phyloP scores from a whole-genome alignment of 2,797 vertebrate genomes.

The Prunella strophiata region DNA sequence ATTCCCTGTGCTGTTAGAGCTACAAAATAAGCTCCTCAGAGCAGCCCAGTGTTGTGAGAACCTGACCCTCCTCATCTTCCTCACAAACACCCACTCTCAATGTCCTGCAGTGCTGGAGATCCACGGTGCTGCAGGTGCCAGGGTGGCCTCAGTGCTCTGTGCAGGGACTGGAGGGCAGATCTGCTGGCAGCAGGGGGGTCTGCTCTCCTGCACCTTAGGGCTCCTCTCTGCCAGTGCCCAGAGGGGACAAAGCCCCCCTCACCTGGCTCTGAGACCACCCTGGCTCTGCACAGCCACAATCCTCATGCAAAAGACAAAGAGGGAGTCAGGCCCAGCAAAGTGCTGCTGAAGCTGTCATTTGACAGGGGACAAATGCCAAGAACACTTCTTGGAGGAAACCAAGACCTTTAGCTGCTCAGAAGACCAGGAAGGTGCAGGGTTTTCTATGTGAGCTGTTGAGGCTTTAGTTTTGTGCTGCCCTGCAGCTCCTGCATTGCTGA shows the following conservation, averaged over 20 bases:
- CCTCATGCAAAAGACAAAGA: background rate
- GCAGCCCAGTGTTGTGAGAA: background rate
- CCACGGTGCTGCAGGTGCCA: background rate
- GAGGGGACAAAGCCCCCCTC: background rate
- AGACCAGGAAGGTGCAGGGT: background rate
- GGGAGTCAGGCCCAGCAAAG: background rate
- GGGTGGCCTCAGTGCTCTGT: rapidly evolving
- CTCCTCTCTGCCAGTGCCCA: background rate
- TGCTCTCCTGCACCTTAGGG: background rate
- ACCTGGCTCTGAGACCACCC: background rate
- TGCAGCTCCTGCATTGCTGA: background rate
- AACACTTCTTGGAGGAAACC: background rate
- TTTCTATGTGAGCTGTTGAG: background rate
- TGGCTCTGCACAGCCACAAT: background rate
- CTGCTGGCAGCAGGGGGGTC: background rate
- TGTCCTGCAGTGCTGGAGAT: background rate
- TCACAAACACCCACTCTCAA: background rate
- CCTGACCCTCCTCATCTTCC: background rate
- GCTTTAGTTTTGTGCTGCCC: background rate
- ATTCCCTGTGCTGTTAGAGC: background rate
- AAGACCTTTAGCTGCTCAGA: background rate
- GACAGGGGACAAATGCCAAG: background rate
- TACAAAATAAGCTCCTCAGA: background rate
- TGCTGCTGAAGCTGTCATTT: background rate
- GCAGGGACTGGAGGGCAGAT: background rate